Percentiles rank a stretch among this genome's conserved stretches.
Conservation (phyloP, 2,797 vertebrate species). For the Esox masquinongy region DNA sequence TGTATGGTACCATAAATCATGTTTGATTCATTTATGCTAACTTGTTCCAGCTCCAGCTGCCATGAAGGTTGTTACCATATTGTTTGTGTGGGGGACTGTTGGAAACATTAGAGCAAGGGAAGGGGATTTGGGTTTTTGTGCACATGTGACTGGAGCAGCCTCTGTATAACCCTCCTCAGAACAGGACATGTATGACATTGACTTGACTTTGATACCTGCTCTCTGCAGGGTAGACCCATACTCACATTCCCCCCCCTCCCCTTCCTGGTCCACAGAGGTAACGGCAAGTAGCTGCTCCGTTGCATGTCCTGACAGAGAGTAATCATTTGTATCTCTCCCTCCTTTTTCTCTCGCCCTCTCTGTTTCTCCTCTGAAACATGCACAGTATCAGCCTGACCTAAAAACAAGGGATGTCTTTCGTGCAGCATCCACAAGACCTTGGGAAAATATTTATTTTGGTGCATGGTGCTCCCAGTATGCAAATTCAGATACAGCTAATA, state of each 20-base stretch:
- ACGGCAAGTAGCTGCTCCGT: neutral
- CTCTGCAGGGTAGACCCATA: neutral
- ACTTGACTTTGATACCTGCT: slow-evolving; percentile 33
- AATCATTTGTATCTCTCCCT: slow-evolving; percentile 20
- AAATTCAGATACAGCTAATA: neutral
- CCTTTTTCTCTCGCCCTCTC: neutral
- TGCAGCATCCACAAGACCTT: slow-evolving; percentile 20
- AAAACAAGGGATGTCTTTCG: slow-evolving; percentile 26
- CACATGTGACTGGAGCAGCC: neutral
- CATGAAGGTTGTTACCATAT: slow-evolving; percentile 27
- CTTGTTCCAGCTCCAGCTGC: slow-evolving; percentile 33
- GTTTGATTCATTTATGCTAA: slow-evolving; percentile 34
- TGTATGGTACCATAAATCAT: slow-evolving; percentile 44
- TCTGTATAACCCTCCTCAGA: neutral
- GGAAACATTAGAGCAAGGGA: neutral
- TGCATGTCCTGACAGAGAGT: slow-evolving; percentile 12
- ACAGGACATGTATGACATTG: slow-evolving; percentile 27
- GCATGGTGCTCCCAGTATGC: slow-evolving; percentile 1
- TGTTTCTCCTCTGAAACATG: slow-evolving; percentile 1
- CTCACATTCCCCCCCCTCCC: neutral
- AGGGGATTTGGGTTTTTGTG: neutral
- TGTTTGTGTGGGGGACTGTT: neutral
- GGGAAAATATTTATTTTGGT: slow-evolving; percentile 15
- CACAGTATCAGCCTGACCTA: slow-evolving; percentile 45
- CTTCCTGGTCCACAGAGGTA: neutral